Conservation (phyloP, 2,113 vertebrate species). For the Macrotus californicus region DNA sequence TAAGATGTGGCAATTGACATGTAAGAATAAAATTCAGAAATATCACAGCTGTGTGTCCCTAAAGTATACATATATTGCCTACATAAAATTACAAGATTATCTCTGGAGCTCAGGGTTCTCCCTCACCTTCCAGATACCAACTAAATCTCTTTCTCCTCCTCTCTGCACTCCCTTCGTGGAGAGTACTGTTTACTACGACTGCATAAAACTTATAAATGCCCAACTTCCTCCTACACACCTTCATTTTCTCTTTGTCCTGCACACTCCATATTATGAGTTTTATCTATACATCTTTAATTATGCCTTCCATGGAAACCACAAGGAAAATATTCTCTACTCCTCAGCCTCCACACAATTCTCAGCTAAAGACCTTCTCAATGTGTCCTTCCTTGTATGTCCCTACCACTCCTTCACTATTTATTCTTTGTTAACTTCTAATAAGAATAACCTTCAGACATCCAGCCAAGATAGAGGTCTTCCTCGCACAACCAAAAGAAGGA, state of each 20-base stretch:
- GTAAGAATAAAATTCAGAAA: not conserved
- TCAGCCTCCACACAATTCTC: fast-evolving
- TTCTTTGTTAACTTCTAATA: not conserved
- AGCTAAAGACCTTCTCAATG: fast-evolving
- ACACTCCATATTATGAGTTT: not conserved
- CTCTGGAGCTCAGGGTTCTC: not conserved
- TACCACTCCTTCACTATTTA: not conserved
- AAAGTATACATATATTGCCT: not conserved
- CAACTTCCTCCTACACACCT: not conserved
- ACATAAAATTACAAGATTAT: fast-evolving
- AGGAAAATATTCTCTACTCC: not conserved
- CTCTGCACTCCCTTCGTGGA: fast-evolving
- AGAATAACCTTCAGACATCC: not conserved
- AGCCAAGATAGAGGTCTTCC: too few species aligned
- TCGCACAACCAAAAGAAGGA: too few species aligned
- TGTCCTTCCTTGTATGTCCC: not conserved
- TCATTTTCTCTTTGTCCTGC: too few species aligned
- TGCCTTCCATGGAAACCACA: too few species aligned
- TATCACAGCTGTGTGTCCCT: fast-evolving
- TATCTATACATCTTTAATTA: not conserved
- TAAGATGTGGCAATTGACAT: not conserved
- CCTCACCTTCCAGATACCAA: not conserved
- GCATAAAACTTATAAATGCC: fast-evolving
- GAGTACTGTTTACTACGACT: fast-evolving
- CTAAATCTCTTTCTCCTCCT: too few species aligned